Conservation (phyloP, 2,797 vertebrate species). For the Megalops cyprinoides region DNA sequence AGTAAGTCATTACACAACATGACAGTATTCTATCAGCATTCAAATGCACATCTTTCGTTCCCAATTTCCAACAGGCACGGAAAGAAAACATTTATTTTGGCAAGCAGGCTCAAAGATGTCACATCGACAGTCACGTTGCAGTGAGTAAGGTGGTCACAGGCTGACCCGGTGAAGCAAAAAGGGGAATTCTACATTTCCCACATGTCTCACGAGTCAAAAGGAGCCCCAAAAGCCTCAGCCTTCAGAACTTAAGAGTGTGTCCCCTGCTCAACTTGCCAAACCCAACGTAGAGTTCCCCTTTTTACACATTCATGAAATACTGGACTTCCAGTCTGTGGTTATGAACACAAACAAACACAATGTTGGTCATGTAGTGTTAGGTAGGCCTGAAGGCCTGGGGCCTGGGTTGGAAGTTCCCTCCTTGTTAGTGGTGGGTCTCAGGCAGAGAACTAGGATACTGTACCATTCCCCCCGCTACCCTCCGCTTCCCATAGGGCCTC, state of each 20-base stretch:
- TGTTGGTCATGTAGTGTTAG: background rate
- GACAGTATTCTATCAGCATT: background rate
- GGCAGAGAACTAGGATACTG: slow-evolving; percentile 71
- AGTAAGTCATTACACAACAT: background rate
- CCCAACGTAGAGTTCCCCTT: slow-evolving; percentile 66
- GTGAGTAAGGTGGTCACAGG: slow-evolving; percentile 51
- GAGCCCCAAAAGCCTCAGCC: background rate
- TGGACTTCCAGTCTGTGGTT: slow-evolving; percentile 42
- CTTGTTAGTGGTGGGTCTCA: slow-evolving; percentile 72
- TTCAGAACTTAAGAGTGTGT: no score
- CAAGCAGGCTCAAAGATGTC: slow-evolving; percentile 50
- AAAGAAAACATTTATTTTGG: slow-evolving; percentile 34
- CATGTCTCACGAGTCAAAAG: background rate
- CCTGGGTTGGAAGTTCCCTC: slow-evolving; percentile 28
- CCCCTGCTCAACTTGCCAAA: background rate
- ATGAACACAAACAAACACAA: slow-evolving; percentile 37
- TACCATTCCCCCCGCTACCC: slow-evolving; percentile 88
- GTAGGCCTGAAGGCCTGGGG: slow-evolving; percentile 38
- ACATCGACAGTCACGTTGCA: slow-evolving; percentile 43
- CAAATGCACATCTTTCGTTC: background rate
- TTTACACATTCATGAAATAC: slow-evolving; percentile 28
- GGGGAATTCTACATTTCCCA: slow-evolving; percentile 62
- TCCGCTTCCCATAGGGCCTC: slow-evolving; percentile 79
- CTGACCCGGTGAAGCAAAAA: slow-evolving; percentile 48
- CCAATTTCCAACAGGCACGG: background rate